Evolutionary conservation across 2,797 vertebrate species (phyloP), one percentile per base, ranked within the genome.

Genomic region (Acanthurus tractus): DNA sequence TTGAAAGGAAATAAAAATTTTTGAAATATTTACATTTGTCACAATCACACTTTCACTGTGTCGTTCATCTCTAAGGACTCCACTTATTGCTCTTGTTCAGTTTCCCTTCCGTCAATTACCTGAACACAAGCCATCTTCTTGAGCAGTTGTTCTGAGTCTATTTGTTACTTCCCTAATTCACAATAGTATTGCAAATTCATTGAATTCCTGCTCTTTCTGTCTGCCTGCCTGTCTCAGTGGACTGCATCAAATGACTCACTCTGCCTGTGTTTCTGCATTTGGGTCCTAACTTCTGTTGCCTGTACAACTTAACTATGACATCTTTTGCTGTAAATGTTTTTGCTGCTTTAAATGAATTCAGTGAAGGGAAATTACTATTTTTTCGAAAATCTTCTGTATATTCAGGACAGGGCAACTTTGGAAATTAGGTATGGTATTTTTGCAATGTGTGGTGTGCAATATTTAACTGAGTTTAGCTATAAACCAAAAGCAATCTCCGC

Each of bases 401-500:
- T 81, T 82, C 55, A 66, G 36, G 23, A 63, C 46, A 78, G n/a
- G 45, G 14, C 18, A 62, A 64, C 34, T 36, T 78, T 78, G 52
- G 63, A 57, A 10, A 15, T 46, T 36, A n/a, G 14, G 34, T 68
- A 4, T 65, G 42, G 71, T 49, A 55, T 12, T 64, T 78, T 66
- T 57, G 52, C 58, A 56, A n/a, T 40, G 58, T 17, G 40, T 57
- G 7, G 8, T 23, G 22, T 57, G 22, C 44, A 48, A 34, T 64
- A 53, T 74, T 68, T 56, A 48, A 53, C 42, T 48, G 13, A 3
- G 64, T 84, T 63, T 63, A 61, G 44, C 49, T 46, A 44, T 29
- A 29, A 69, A 45, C 54, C 67, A 75, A 69, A 84, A 81, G 18
- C 29, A 61, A 56, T 34, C 18, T 63, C 18, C 55, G 44, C 68